A percentile compares a stretch with the other conserved stretches of the same genome.
Evolutionary conservation across 2,113 vertebrate genomes (phyloP).

Genomic region (Chrysochloris asiatica): DNA sequence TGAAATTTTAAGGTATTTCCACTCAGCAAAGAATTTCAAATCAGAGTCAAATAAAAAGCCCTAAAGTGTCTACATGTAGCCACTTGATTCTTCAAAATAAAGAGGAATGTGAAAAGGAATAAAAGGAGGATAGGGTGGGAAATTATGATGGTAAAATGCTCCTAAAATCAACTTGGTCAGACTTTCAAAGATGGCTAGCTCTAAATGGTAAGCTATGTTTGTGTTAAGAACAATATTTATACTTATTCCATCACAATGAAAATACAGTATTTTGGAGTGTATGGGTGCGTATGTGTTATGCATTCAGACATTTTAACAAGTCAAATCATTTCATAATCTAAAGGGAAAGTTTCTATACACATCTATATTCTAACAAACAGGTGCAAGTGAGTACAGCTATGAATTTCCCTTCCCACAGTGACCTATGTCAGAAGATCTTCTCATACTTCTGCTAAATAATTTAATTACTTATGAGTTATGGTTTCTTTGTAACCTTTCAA

Average conservation of each 20-base stretch:
- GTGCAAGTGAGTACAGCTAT: constrained; percentile 72
- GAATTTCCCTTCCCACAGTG: constrained; percentile 79
- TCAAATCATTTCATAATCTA: constrained; percentile 61
- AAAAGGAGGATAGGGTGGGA: not conserved
- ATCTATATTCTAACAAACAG: constrained; percentile 77
- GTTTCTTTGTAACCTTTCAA: constrained; percentile 88
- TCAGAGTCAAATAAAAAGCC: constrained; percentile 60
- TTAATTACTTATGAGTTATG: constrained; percentile 89
- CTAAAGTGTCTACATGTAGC: constrained; percentile 37
- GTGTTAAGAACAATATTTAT: constrained; percentile 23
- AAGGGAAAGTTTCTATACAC: constrained; percentile 48
- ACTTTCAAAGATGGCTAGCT: constrained; percentile 60
- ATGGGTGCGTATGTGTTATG: constrained; percentile 23
- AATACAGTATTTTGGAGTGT: not conserved
- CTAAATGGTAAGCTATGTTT: constrained; percentile 48
- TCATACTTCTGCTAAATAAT: constrained; percentile 86
- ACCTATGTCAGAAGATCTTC: constrained; percentile 81
- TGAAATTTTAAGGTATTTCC: constrained; percentile 42
- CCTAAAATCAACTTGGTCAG: constrained; percentile 46
- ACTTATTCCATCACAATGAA: constrained; percentile 34
- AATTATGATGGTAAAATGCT: not conserved
- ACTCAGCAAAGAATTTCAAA: constrained; percentile 58
- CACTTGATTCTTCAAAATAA: constrained; percentile 27
- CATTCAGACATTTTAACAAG: constrained; percentile 56
- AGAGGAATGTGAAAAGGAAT: not conserved